Base-by-base conservation (phyloP, 2,113 vertebrate species). In the Coregonus clupeaformis region DNA sequence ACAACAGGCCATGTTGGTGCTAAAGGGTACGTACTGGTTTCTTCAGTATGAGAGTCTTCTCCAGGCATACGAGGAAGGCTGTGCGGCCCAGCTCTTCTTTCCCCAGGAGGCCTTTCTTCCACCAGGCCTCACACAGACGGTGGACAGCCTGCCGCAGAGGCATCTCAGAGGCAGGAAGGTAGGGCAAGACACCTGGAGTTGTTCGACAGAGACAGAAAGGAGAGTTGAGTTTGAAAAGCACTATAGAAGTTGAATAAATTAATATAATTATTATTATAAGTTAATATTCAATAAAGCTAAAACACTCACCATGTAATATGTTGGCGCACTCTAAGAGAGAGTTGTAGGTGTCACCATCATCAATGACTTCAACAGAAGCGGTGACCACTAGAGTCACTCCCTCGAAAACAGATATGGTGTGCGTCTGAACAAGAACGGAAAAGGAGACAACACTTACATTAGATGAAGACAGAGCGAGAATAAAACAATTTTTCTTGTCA, bases 21-120 rank as follows among this genome's bases (percentile, higher is more conserved):
- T 6, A 14, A 5, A 12, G 22, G 20, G 29, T 24, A 86, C 87
- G 29, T 85, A 98, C 97, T 63, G 86, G 73, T 74, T 90, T 92
- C 86, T 94, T 96, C n/a, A 91, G 82, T 71, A 75, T 73, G 47
- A 98, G 88, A 55, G 93, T 94, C 89, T 89, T 96, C 84, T 90
- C 93, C 77, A 99, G 85, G 30, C 95, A 88, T 77, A 94, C 68
- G 65, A 92, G 4, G 71, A 98, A 94, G 0, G 94, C 92, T 0
- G 92, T 95, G 88, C 91, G 95, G 11, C 97, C 97, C 63, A 98
- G 93, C 57, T 92, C 90, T 24, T 97, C 96, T 75, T 93, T 97
- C 68, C 94, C 94, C 72, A 92, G 88, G 32, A 99, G 92, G n/a
- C 90, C 94, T 70, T 91, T 96, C 74, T 93, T 92, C 97, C 98